These are phyloP conservation scores for Esperia sulphurella DNA, from an alignment of 2,888 invertebrate genomes.

Conservation along the genomic window DNA sequence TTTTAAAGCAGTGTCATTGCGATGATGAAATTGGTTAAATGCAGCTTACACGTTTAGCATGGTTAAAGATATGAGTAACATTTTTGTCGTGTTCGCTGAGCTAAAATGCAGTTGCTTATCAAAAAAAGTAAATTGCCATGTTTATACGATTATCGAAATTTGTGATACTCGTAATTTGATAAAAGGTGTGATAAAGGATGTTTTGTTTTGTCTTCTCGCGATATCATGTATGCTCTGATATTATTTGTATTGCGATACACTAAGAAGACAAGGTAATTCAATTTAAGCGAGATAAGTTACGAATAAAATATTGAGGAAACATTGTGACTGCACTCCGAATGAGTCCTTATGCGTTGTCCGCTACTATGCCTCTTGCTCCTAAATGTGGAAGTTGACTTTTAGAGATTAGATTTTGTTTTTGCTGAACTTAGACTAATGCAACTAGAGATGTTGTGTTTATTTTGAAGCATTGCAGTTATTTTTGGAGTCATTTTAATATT, in stretches of 20 bases:
- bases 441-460: conserved; percentile 29
- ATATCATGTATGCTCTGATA: background rate
- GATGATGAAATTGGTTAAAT: background rate
- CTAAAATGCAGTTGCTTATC: conserved; percentile 2
- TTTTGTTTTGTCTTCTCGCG: background rate
- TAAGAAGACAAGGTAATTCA: background rate
- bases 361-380: conserved; percentile 50
- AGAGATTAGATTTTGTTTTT: conserved; percentile 37
- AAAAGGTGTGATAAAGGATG: background rate
- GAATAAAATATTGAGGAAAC: conserved; percentile 1
- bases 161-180: too few species aligned
- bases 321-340: conserved; percentile 58
- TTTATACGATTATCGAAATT: too few species aligned
- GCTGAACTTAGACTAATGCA: conserved; percentile 51
- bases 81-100: background rate
- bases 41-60: background rate
- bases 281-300: background rate
- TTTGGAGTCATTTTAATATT: background rate
- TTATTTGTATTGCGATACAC: background rate
- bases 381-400: conserved; percentile 32
- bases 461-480: conserved; percentile 14
- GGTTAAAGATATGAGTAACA: background rate
- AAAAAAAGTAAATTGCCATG: background rate
- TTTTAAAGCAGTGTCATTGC: background rate
- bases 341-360: conserved; percentile 44